These are phyloP conservation scores for Condylostylus longicornis DNA, from an alignment of 1,140 invertebrate species.

Conservation along the genomic window DNA sequence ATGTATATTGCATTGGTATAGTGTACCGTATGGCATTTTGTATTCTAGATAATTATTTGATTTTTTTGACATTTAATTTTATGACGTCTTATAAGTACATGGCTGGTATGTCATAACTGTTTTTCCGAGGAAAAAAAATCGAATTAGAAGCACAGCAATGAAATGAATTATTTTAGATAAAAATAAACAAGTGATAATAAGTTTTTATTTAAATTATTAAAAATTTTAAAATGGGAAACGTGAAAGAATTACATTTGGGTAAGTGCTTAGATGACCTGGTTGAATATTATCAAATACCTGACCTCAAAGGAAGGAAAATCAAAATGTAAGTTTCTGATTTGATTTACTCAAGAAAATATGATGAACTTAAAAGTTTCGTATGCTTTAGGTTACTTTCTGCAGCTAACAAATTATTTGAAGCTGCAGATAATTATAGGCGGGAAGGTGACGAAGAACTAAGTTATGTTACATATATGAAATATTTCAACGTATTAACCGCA, in stretches of 20 bases:
- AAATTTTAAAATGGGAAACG: no score
- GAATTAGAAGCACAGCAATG: no score
- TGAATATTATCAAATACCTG: conserved; percentile 35
- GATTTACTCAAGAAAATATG: conserved; percentile 5
- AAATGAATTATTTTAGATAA: no score
- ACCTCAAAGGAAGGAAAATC: conserved; percentile 34
- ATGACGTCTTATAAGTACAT: no score
- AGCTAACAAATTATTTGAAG: conserved; percentile 40
- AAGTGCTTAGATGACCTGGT: conserved; percentile 38
- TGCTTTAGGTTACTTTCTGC: conserved; percentile 36
- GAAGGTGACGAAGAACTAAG: conserved; percentile 50
- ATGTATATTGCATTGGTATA: no score
- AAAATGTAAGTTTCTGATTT: conserved; percentile 31
- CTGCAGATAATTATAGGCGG: conserved; percentile 36
- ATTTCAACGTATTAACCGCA: conserved; percentile 41
- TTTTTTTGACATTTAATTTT: no score
- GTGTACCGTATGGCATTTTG: no score
- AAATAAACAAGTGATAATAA: no score
- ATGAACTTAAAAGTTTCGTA: conserved; percentile 3
- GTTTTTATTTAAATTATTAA: no score
- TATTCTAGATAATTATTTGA: no score
- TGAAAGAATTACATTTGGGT: conserved; percentile 36
- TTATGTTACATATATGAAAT: conserved; percentile 55
- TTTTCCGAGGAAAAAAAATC: no score
- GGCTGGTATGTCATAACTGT: no score